Evolutionary conservation across 2,888 invertebrate genomes (phyloP).

Genomic region (Macrophya annulata): DNA sequence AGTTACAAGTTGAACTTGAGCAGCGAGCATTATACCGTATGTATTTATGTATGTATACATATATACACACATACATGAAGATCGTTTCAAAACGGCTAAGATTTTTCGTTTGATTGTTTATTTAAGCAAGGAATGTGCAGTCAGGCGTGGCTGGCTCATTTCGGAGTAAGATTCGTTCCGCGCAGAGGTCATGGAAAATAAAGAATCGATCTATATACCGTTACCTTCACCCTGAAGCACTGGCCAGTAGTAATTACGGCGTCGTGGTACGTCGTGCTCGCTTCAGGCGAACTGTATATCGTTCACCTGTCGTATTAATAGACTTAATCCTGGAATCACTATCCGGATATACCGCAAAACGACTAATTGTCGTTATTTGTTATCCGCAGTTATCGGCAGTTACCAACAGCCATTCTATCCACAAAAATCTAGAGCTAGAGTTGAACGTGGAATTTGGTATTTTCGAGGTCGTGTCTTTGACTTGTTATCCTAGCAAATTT

Average conservation of each 20-base stretch:
- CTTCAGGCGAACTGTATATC: slow-evolving; percentile 29
- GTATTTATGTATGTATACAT: not conserved
- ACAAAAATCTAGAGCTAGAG: not conserved
- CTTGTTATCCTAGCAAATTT: not conserved
- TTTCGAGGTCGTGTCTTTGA: not conserved
- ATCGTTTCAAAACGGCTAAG: slow-evolving; percentile 19
- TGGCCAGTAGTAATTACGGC: slow-evolving; percentile 48
- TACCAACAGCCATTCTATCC: not conserved
- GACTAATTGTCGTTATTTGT: slow-evolving; percentile 15
- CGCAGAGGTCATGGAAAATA: slow-evolving; percentile 63
- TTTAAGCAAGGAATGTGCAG: slow-evolving; percentile 35
- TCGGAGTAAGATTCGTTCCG: slow-evolving; percentile 66
- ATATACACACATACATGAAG: not conserved
- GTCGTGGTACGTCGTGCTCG: slow-evolving; percentile 30
- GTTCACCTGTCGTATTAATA: slow-evolving; percentile 47
- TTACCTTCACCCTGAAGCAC: slow-evolving; percentile 69
- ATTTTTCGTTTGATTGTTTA: slow-evolving; percentile 35
- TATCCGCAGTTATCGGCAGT: not conserved
- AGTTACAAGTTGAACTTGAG: slow-evolving; percentile 20
- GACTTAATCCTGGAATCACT: slow-evolving; percentile 25
- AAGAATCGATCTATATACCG: slow-evolving; percentile 70
- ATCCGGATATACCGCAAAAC: not conserved
- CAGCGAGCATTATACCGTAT: not conserved
- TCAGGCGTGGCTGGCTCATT: slow-evolving; percentile 57
- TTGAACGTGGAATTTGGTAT: not conserved